Evolutionary conservation across 2,888 invertebrate species (phyloP).

Genomic region (Ditylenchus weischeri): DNA sequence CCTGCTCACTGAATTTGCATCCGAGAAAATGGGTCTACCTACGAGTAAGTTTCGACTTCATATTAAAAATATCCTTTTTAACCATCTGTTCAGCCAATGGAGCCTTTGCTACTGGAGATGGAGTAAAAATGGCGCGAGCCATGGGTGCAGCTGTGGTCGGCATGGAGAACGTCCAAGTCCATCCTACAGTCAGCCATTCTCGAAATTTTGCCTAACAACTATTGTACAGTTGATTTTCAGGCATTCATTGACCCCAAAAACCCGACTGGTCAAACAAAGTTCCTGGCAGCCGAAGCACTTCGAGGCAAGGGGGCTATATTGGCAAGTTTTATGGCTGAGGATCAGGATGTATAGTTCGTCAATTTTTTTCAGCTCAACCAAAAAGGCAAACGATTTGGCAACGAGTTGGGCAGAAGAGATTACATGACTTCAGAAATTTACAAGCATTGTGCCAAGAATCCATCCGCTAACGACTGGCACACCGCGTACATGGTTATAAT

Average conservation of each 20-base stretch:
- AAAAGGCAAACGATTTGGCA: conserved; percentile 53
- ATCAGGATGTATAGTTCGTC: background rate
- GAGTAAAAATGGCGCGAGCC: conserved; percentile 54
- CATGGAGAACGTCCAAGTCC: conserved; percentile 51
- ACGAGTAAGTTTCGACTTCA: conserved; percentile 40
- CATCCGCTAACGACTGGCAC: conserved; percentile 17
- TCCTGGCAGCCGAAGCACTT: conserved; percentile 58
- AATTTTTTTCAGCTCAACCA: conserved; percentile 44
- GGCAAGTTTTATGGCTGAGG: conserved; percentile 26
- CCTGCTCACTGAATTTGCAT: conserved; percentile 52
- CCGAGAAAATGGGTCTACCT: conserved; percentile 44
- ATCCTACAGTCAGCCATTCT: background rate
- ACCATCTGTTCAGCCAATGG: conserved; percentile 31
- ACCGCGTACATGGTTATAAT: conserved; percentile 24
- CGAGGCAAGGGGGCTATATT: conserved; percentile 56
- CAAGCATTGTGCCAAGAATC: conserved; percentile 39
- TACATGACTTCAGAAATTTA: conserved; percentile 49
- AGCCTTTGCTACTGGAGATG: conserved; percentile 54
- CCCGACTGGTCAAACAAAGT: conserved; percentile 53
- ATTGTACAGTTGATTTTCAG: conserved; percentile 50
- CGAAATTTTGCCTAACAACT: background rate
- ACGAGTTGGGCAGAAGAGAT: conserved; percentile 57
- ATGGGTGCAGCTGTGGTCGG: conserved; percentile 56
- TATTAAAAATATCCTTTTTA: background rate
- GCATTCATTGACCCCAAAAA: conserved; percentile 57